Conservation (phyloP, 2,888 invertebrate species). For the Phyllotreta striolata region DNA sequence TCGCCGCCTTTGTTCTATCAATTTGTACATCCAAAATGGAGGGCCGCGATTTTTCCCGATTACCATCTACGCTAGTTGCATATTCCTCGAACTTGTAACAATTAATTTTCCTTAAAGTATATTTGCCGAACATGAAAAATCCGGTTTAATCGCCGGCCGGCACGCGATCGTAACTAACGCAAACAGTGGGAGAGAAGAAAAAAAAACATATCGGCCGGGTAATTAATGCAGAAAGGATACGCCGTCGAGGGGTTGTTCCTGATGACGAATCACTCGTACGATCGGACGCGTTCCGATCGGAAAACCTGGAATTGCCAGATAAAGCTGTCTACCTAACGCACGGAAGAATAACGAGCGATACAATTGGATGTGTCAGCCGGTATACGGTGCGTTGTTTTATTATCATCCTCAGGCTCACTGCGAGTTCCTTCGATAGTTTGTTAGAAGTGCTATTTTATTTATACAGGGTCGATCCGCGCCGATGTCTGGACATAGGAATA, state of each 20-base stretch:
- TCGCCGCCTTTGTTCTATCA: slow-evolving; percentile 51
- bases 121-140: slow-evolving; percentile 37
- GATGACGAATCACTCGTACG: slow-evolving; percentile 28
- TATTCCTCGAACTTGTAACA: slow-evolving; percentile 6
- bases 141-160: slow-evolving; percentile 29
- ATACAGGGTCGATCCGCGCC: too few relatives aligned
- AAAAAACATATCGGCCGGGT: background rate
- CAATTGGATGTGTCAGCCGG: too few relatives aligned
- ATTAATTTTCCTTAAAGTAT: slow-evolving; percentile 37
- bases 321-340: background rate
- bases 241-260: slow-evolving; percentile 23
- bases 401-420: too few relatives aligned
- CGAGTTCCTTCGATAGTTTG: too few relatives aligned
- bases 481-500: too few relatives aligned
- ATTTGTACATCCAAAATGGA: slow-evolving; percentile 40
- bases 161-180: slow-evolving; percentile 34
- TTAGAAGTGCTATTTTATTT: too few relatives aligned
- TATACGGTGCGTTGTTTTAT: too few relatives aligned
- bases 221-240: slow-evolving; percentile 34
- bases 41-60: slow-evolving; percentile 30
- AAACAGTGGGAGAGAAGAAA: slow-evolving; percentile 15
- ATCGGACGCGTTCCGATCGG: slow-evolving; percentile 2
- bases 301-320: background rate
- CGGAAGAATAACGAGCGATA: too few relatives aligned
- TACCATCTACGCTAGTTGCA: slow-evolving; percentile 10